Evolutionary conservation across 2,888 invertebrate genomes (phyloP).

Genomic region (Drosophila nr. medialis): DNA sequence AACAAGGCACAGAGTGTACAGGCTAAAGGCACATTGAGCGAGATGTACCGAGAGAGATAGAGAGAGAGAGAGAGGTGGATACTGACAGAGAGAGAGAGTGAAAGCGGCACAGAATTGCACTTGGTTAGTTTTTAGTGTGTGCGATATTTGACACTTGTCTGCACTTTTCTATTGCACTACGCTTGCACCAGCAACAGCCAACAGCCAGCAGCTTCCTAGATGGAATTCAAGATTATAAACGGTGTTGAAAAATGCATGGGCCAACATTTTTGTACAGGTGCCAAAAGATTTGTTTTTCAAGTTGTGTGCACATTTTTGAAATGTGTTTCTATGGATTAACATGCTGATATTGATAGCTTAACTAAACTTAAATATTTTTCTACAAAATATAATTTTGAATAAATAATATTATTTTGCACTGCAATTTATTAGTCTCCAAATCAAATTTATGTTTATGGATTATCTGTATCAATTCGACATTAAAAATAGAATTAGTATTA

Average conservation of each 20-base stretch:
- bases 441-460: not conserved
- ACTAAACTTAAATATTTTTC: not conserved
- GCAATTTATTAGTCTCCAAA: not conserved
- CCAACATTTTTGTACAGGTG: not conserved
- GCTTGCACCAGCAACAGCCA: not conserved
- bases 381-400: not conserved
- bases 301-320: not conserved
- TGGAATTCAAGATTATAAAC: slow-evolving; percentile 37
- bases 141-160: slow-evolving; percentile 69
- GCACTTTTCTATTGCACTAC: slow-evolving; percentile 46
- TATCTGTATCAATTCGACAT: not conserved
- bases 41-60: slow-evolving; percentile 7
- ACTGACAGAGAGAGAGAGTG: slow-evolving; percentile 1
- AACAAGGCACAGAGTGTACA: slow-evolving; percentile 31
- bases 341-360: not conserved
- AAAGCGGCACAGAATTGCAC: slow-evolving; percentile 32
- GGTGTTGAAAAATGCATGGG: slow-evolving; percentile 14
- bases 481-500: not conserved
- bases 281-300: not conserved
- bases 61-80: not conserved
- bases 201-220: not conserved
- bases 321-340: not conserved
- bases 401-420: not conserved
- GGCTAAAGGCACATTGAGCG: slow-evolving; percentile 2
- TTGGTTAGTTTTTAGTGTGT: slow-evolving; percentile 60